phyloP scores from a whole-genome alignment of 2,113 vertebrate genomes.

The Esox niger region DNA sequence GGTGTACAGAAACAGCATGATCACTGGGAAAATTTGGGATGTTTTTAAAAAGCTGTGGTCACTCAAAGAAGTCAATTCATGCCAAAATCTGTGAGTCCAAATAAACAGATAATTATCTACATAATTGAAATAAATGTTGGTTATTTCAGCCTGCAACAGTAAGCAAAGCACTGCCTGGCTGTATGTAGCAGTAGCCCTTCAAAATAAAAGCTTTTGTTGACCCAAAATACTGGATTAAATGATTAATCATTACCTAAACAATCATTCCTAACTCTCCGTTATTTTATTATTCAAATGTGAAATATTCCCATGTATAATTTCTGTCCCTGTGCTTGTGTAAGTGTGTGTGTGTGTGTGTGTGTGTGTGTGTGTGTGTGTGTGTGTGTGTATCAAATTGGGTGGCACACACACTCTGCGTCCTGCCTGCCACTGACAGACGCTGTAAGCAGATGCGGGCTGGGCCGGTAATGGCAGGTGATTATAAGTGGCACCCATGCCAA shows the following conservation, averaged over 20 bases:
- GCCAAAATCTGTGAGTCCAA: too few relatives aligned
- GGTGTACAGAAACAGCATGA: too few relatives aligned
- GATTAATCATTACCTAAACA: background rate
- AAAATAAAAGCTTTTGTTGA: too few relatives aligned
- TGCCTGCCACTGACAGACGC: conserved; percentile 85
- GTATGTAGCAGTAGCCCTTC: too few relatives aligned
- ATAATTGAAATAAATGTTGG: too few relatives aligned
- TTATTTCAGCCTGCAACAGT: too few relatives aligned
- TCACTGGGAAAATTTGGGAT: too few relatives aligned
- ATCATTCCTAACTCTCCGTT: background rate
- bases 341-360: background rate
- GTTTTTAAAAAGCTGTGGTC: too few relatives aligned
- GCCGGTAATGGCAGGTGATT: conserved; percentile 98
- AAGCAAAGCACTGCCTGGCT: too few relatives aligned
- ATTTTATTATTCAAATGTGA: background rate
- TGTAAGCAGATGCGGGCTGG: conserved; percentile 88
- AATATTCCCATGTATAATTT: background rate
- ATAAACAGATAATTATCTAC: too few relatives aligned
- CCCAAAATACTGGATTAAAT: background rate
- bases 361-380: conserved; percentile 25
- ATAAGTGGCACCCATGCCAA: conserved; percentile 90
- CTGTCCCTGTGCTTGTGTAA: background rate
- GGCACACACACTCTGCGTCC: conserved; percentile 46
- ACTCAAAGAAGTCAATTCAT: too few relatives aligned
- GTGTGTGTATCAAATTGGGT: conserved; percentile 20